Evolutionary conservation across 2,797 vertebrate genomes (phyloP).

Genomic region (Chloroceryle inda): DNA sequence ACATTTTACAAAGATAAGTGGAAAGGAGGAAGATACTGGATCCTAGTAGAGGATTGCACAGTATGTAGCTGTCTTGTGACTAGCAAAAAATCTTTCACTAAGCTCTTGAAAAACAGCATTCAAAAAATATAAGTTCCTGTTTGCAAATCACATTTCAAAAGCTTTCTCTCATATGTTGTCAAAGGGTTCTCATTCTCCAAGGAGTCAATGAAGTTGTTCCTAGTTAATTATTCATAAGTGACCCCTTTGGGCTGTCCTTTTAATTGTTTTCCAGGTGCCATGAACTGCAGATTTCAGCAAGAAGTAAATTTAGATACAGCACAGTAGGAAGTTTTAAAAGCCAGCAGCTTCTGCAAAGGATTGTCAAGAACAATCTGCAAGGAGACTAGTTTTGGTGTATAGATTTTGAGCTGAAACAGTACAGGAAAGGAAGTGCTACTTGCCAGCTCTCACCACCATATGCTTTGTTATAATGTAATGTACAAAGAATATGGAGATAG

Average conservation of each 20-base stretch:
- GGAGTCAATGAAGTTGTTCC: background rate
- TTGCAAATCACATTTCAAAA: background rate
- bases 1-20: background rate
- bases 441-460: constrained; percentile 90
- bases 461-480: constrained; percentile 83
- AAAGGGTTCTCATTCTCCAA: background rate
- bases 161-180: background rate
- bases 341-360: constrained; percentile 47
- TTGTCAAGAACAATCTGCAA: constrained; percentile 69
- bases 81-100: background rate
- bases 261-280: constrained; percentile 21
- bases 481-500: constrained; percentile 82
- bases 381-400: constrained; percentile 57
- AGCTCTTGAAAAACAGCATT: background rate
- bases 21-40: background rate
- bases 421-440: constrained; percentile 82
- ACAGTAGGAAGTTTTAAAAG: constrained; percentile 35
- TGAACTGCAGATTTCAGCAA: constrained; percentile 23
- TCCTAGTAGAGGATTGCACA: background rate
- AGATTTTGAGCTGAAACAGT: constrained; percentile 75
- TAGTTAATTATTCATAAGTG: background rate
- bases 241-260: background rate
- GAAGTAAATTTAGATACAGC: constrained; percentile 62
- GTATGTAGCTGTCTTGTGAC: background rate
- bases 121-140: background rate